Evolutionary conservation across 2,797 vertebrate species (phyloP), one percentile per base, ranked within the genome.

Genomic region (Todus mexicanus): DNA sequence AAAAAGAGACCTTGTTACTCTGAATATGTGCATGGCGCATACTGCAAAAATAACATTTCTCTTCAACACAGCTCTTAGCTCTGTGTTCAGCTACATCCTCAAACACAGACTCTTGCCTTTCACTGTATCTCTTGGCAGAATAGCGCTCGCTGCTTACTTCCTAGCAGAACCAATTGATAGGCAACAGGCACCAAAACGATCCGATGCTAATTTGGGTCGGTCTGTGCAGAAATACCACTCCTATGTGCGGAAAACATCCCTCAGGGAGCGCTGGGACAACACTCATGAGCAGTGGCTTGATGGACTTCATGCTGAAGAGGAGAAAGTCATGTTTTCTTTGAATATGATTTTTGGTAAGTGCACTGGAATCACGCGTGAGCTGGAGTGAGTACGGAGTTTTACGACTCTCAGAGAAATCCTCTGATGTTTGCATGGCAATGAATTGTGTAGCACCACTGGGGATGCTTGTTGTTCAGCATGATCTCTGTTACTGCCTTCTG

Each of bases 1-100:
- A 26, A 87, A 27, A 54, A 70, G 47, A 83, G 21, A 37, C 50
- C 60, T 61, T 33, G 54, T 4, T 35, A 1, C 15, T 64, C 2
- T 22, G 61, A 45, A 7, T 6, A 0, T 7, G 19, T 20, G 42
- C n/a, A 0, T 14, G 42, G 35, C 6, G 23, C 57, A 11, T 6
- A 37, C 33, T 66, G 38, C 25, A 65, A 25, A 84, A 72, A 65
- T 1, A 71, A 53, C 10, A 5, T 7, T 19, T 37, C 47, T 11
- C 8, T 77, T 15, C 40, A 31, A 7, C 21, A 7, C 5, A 18
- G 21, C 22, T 15, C 31, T 38, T 54, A 43, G 29, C 31, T 59
- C 48, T n/a, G 48, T 2, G 2, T 37, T 42, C n/a, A 43, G 48
- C 16, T 20, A 2, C 4, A 22, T 18, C 2, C 77, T 68, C 59